phyloP scores from a whole-genome alignment of 2,888 invertebrate genomes.

The Amorpha juglandis region DNA sequence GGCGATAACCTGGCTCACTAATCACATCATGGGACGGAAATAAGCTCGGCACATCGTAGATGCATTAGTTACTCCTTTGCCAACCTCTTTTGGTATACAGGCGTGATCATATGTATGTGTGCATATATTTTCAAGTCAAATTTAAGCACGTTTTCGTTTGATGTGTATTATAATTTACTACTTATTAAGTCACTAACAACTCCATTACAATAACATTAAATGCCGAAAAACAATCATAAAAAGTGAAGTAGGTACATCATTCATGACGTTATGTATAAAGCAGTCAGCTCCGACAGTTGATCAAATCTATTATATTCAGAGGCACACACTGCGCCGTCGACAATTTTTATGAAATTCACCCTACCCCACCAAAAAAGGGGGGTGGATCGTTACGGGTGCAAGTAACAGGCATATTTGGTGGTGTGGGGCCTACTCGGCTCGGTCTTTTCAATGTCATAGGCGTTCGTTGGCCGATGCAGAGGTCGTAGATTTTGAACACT shows the following conservation, averaged over 20 bases:
- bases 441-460: constrained; percentile 75
- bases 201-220: no score
- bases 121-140: no score
- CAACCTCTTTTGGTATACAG: no score
- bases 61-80: no score
- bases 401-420: constrained; percentile 53
- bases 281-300: constrained; percentile 4
- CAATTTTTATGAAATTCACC: constrained; percentile 40
- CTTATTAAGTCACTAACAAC: no score
- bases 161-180: no score
- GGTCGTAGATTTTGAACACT: constrained; percentile 62
- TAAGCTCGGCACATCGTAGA: no score
- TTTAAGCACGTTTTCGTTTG: no score
- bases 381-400: constrained; percentile 57
- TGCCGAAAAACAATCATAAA: neutral
- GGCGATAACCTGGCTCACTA: no score
- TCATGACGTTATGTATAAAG: constrained; percentile 5
- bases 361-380: constrained; percentile 33
- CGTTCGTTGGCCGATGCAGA: constrained; percentile 75
- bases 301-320: constrained; percentile 34
- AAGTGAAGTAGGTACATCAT: neutral
- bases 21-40: no score
- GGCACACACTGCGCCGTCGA: constrained; percentile 46
- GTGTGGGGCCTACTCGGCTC: constrained; percentile 61
- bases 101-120: no score